Evolutionary conservation across 2,113 vertebrate genomes (phyloP).

Genomic region (Zootoca vivipara): DNA sequence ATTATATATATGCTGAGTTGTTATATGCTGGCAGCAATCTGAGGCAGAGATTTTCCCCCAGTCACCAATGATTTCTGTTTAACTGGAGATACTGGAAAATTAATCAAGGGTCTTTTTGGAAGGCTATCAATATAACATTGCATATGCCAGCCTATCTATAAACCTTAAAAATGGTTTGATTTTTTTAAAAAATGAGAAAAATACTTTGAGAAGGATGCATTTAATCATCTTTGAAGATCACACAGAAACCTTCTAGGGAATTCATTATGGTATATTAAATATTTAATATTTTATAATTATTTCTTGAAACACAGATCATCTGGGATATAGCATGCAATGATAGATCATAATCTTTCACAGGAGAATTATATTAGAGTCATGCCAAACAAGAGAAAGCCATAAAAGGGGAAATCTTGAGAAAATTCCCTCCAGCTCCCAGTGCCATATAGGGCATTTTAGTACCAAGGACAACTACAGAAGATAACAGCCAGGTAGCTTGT

Average conservation of each 20-base stretch:
- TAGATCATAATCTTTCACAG: slow-evolving; percentile 21
- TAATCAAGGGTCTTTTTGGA: background rate
- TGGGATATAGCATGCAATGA: slow-evolving; percentile 14
- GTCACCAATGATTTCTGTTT: background rate
- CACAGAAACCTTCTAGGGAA: slow-evolving; percentile 34
- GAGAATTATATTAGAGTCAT: slow-evolving; percentile 21
- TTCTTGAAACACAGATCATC: slow-evolving; percentile 18
- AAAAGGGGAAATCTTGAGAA: slow-evolving; percentile 16
- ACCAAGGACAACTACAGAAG: slow-evolving; percentile 6
- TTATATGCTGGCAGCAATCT: background rate
- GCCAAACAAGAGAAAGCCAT: background rate
- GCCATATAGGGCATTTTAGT: slow-evolving; percentile 1
- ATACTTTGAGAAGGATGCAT: slow-evolving; percentile 15
- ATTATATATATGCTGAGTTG: too few species aligned
- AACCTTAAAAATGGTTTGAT: background rate
- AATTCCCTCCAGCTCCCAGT: background rate
- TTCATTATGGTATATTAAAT: slow-evolving; percentile 25
- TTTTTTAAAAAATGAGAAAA: slow-evolving; percentile 20
- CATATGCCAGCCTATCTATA: background rate
- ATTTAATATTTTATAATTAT: slow-evolving; percentile 37
- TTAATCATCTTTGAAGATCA: slow-evolving; percentile 24
- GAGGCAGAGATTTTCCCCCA: background rate
- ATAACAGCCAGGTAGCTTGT: background rate
- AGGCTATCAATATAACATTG: background rate
- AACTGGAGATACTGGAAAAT: background rate